Percentiles rank a stretch among this genome's conserved stretches.
These are phyloP conservation scores for Luehdorfia chinensis DNA, from an alignment of 1,140 invertebrate species.

Conservation along the genomic window DNA sequence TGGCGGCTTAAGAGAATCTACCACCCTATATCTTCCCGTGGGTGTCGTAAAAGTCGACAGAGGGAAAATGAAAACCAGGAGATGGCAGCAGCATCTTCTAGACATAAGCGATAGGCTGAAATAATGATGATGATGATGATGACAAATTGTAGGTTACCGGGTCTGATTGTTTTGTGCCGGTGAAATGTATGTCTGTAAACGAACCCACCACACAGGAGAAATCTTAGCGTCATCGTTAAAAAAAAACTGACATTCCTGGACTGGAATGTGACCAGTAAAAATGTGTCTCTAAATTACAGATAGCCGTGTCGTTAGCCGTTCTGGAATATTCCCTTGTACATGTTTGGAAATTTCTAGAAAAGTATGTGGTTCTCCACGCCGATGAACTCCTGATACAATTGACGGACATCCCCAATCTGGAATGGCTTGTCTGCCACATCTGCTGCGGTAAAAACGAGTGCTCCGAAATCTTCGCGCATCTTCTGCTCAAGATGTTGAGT, in stretches of 20 bases:
- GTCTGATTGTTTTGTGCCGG: background rate
- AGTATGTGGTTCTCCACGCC: background rate
- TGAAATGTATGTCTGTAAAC: background rate
- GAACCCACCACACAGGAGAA: too few relatives aligned
- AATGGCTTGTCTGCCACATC: slow-evolving; percentile 7
- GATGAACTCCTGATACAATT: background rate
- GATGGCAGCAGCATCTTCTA: too few relatives aligned
- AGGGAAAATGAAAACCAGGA: too few relatives aligned
- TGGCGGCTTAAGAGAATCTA: too few relatives aligned
- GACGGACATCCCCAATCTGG: background rate
- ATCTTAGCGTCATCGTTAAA: too few relatives aligned
- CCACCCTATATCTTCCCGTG: too few relatives aligned
- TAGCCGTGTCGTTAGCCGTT: slow-evolving; percentile 4
- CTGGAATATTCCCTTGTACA: slow-evolving; percentile 8
- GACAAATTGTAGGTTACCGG: too few relatives aligned
- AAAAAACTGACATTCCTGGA: too few relatives aligned
- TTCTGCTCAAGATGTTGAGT: slow-evolving; percentile 2
- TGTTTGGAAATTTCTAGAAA: slow-evolving; percentile 5
- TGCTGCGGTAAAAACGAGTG: slow-evolving; percentile 4
- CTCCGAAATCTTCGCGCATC: background rate
- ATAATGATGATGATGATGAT: too few relatives aligned
- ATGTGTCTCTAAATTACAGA: background rate
- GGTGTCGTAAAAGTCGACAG: too few relatives aligned
- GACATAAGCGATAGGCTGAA: too few relatives aligned
- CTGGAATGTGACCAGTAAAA: too few relatives aligned